Evolutionary conservation across 2,797 vertebrate genomes (phyloP), one percentile per base, ranked within the genome.

Genomic region (Ctenochaetus hawaiiensis): DNA sequence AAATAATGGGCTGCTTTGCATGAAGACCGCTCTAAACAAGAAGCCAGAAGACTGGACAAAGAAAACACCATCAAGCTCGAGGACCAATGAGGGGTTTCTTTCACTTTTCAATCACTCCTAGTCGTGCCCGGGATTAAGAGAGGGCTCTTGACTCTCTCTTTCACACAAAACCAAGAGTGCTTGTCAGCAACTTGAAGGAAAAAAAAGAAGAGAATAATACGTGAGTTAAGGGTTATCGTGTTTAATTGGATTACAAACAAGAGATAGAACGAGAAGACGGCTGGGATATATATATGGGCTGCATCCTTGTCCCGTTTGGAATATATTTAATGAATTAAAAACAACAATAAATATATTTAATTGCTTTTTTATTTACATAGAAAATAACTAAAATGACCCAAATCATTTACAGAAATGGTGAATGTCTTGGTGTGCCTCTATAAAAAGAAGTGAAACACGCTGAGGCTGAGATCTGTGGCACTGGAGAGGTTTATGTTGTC

Each of bases 211-310:
- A 89, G 92, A 93, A 92, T 89, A 94, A 92, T 87, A 87, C 70
- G 86, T 84, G 83, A 91, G 89, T 86, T 86, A 87, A 49, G 91
- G 89, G 90, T 93, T 92, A 92, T 93, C 91, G 87, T 92, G 85
- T 93, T 94, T 95, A 95, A 96, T 95, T 95, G 95, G 95, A 96
- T 96, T 96, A 91, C 91, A 85, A 81, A 88, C 79, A 78, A 77
- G 79, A 80, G 75, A 80, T 77, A 70, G 71, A 71, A 83, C 51
- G 45, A n/a, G 63, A 54, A 72, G 67, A 65, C 59, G 54, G 49
- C 64, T 14, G 49, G 65, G 68, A 76, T 9, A 72, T 17, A 72
- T 1, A 10, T 39, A 39, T 4, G 4, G 39, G 7, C 10, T 39
- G 18, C 52, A 53, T 13, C 73, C 8, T 17, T 22, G 11, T 13